These are phyloP conservation scores for Leptinotarsa lineolata DNA, from an alignment of 1,140 invertebrate species.

Conservation along the genomic window DNA sequence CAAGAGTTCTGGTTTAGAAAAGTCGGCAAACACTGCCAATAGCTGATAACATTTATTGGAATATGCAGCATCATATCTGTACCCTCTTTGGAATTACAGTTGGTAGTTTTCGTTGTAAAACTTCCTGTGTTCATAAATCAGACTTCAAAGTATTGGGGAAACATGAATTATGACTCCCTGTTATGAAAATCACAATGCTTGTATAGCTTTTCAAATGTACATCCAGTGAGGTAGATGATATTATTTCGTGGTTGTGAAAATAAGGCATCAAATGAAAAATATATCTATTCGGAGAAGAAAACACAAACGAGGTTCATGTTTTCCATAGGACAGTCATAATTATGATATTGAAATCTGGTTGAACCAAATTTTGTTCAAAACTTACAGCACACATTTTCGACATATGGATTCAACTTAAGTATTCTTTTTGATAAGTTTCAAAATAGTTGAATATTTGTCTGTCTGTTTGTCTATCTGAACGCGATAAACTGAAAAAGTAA, in stretches of 20 bases:
- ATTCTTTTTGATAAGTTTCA: no score
- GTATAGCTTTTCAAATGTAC: not conserved
- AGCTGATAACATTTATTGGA: not conserved
- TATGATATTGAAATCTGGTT: not conserved
- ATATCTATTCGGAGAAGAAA: no score
- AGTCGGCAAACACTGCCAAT: not conserved
- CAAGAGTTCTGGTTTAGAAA: not conserved
- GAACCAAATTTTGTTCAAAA: not conserved
- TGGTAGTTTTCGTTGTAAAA: constrained; percentile 1
- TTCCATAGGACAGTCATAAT: not conserved
- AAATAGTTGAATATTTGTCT: no score
- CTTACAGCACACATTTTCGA: not conserved
- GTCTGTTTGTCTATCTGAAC: no score
- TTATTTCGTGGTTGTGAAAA: not conserved
- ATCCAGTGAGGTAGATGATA: not conserved
- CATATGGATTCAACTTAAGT: not conserved
- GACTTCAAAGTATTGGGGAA: constrained; percentile 13
- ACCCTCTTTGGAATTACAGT: not conserved
- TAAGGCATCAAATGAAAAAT: no score
- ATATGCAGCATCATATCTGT: not conserved
- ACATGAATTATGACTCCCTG: constrained; percentile 10
- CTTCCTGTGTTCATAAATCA: constrained; percentile 18
- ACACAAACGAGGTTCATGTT: not conserved
- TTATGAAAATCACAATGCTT: not conserved
- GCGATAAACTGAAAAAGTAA: no score